These are phyloP conservation scores for Acanthopleura granulata DNA, from an alignment of 2,888 invertebrate genomes.

Conservation along the genomic window DNA sequence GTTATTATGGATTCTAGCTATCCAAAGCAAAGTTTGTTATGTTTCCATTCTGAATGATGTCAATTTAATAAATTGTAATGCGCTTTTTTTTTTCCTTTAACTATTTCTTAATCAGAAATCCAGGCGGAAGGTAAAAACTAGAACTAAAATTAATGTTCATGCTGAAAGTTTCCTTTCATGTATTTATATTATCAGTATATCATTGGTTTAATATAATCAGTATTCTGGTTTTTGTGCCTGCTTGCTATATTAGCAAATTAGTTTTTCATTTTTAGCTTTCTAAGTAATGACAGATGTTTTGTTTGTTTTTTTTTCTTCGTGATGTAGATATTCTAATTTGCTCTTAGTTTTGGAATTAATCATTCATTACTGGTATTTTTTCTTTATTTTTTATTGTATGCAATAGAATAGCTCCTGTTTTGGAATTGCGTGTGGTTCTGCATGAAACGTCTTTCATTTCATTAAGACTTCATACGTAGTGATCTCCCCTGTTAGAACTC, in stretches of 20 bases:
- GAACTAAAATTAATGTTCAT: background rate
- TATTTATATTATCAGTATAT: too few species aligned
- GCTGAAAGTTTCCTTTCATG: too few species aligned
- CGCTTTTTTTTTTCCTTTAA: conserved; percentile 22
- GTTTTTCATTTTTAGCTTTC: too few species aligned
- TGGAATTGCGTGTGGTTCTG: too few species aligned
- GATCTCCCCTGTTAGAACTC: too few species aligned
- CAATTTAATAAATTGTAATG: background rate
- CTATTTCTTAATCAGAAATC: conserved; percentile 40
- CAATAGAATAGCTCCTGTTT: too few species aligned
- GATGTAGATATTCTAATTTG: background rate
- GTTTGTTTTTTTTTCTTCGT: background rate
- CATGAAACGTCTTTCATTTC: too few species aligned
- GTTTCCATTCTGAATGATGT: background rate
- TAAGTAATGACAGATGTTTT: too few species aligned
- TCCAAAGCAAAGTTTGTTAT: background rate
- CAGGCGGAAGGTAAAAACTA: conserved; percentile 51
- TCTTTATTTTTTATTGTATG: too few species aligned
- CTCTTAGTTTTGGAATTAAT: background rate
- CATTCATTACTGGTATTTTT: too few species aligned
- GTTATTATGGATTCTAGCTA: background rate
- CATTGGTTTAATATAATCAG: background rate
- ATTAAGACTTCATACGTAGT: too few species aligned
- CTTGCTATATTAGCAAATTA: background rate
- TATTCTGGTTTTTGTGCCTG: background rate